These are phyloP conservation scores for Neodiprion fabricii DNA, from an alignment of 1,140 invertebrate species.

Conservation along the genomic window DNA sequence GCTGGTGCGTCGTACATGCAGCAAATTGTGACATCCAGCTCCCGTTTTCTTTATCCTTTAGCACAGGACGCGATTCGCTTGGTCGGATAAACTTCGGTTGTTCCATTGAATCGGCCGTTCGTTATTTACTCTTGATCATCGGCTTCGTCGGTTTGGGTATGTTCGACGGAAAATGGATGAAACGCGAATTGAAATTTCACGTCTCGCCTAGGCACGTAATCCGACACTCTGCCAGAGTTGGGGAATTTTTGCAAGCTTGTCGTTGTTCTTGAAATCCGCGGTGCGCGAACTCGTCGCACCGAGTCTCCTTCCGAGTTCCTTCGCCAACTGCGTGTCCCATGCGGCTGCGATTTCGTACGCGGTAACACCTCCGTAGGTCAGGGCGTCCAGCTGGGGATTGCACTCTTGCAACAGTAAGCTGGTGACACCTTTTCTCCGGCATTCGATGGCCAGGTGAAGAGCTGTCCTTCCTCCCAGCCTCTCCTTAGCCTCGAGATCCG, in stretches of 20 bases:
- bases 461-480: conserved; percentile 69
- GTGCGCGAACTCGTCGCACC: conserved; percentile 50
- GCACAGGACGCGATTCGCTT: no score
- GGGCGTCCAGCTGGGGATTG: conserved; percentile 47
- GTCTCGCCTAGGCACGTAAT: conserved; percentile 22
- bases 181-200: no score
- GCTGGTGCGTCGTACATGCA: no score
- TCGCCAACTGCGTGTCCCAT: conserved; percentile 48
- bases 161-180: no score
- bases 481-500: conserved; percentile 74
- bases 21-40: no score
- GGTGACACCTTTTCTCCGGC: conserved; percentile 66
- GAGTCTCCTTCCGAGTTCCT: conserved; percentile 48
- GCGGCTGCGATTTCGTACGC: conserved; percentile 64
- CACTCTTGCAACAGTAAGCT: conserved; percentile 69
- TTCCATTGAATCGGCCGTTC: no score
- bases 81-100: no score
- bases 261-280: conserved; percentile 55
- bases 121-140: no score
- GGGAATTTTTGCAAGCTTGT: conserved; percentile 42
- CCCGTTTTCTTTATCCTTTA: no score
- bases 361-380: conserved; percentile 68
- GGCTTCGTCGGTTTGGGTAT: no score
- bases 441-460: conserved; percentile 77
- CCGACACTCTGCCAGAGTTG: conserved; percentile 33